Conservation (phyloP, 2,113 vertebrate species). For the Mohoua ochrocephala region DNA sequence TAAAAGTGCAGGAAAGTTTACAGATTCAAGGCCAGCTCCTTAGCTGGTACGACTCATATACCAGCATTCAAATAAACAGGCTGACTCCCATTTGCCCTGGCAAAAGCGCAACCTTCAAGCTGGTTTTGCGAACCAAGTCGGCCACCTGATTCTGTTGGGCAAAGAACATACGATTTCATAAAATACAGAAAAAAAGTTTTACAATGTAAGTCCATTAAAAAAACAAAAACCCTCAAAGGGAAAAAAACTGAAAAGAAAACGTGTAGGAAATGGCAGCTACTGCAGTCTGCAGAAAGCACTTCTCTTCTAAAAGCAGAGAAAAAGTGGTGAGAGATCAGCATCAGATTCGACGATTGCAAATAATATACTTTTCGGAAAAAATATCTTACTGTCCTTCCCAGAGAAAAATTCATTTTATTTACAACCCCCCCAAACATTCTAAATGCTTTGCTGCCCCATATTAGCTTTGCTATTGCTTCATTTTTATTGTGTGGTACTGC, state of each 20-base stretch:
- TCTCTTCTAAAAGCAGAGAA: not conserved
- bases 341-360: not conserved
- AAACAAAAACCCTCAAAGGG: not conserved
- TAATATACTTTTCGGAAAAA: not conserved
- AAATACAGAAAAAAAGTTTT: slow-evolving; percentile 1
- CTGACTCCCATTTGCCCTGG: not conserved
- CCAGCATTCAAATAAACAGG: slow-evolving; percentile 28
- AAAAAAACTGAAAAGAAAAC: not conserved
- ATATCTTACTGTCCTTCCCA: not conserved
- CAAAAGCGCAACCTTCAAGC: not conserved
- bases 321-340: not conserved
- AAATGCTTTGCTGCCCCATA: not conserved
- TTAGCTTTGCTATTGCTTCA: not conserved
- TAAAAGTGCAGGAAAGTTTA: slow-evolving; percentile 19
- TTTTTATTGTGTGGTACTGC: not conserved
- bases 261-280: not conserved
- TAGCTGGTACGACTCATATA: not conserved
- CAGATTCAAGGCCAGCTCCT: slow-evolving; percentile 15
- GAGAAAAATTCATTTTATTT: not conserved
- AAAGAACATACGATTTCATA: not conserved
- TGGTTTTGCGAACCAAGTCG: not conserved
- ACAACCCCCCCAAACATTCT: not conserved
- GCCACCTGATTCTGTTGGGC: not conserved
- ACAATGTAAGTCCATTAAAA: not conserved
- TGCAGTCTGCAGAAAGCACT: not conserved